These are phyloP conservation scores for Xestia rhomboidea DNA, from an alignment of 2,888 invertebrate species.

Conservation along the genomic window DNA sequence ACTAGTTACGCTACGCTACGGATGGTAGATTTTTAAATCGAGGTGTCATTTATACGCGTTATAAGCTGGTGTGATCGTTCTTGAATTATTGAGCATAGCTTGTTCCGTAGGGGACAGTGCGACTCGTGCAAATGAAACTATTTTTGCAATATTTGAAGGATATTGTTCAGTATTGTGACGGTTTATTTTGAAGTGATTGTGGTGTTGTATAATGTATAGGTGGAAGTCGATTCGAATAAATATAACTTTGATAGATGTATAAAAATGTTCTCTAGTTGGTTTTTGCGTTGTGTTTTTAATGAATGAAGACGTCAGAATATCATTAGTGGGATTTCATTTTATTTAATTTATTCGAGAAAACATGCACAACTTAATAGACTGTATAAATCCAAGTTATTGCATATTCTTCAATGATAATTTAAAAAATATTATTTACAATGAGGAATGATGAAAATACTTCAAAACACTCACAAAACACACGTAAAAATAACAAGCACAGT, in stretches of 20 bases:
- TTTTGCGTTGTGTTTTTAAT: not conserved
- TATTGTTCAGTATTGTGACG: slow-evolving; percentile 41
- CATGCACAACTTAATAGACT: not conserved
- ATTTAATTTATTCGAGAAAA: not conserved
- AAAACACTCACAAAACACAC: too few relatives aligned
- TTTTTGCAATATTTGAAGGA: slow-evolving; percentile 39
- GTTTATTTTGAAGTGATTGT: slow-evolving; percentile 19
- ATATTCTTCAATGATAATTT: too few relatives aligned
- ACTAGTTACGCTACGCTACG: slow-evolving; percentile 24
- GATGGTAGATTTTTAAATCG: slow-evolving; percentile 46
- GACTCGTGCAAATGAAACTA: slow-evolving; percentile 52
- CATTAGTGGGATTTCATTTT: not conserved
- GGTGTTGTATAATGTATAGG: slow-evolving; percentile 4
- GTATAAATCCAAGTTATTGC: not conserved
- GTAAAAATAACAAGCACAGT: too few relatives aligned
- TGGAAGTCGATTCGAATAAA: not conserved
- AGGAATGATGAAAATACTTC: too few relatives aligned
- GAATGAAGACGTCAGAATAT: not conserved
- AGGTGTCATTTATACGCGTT: slow-evolving; percentile 59
- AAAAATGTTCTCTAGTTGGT: not conserved
- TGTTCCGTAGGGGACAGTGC: slow-evolving; percentile 54
- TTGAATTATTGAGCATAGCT: slow-evolving; percentile 56
- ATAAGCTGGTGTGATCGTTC: slow-evolving; percentile 27
- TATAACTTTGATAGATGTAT: not conserved
- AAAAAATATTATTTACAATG: not conserved